Conservation (phyloP, 2,797 vertebrate genomes). For the Sparus aurata region DNA sequence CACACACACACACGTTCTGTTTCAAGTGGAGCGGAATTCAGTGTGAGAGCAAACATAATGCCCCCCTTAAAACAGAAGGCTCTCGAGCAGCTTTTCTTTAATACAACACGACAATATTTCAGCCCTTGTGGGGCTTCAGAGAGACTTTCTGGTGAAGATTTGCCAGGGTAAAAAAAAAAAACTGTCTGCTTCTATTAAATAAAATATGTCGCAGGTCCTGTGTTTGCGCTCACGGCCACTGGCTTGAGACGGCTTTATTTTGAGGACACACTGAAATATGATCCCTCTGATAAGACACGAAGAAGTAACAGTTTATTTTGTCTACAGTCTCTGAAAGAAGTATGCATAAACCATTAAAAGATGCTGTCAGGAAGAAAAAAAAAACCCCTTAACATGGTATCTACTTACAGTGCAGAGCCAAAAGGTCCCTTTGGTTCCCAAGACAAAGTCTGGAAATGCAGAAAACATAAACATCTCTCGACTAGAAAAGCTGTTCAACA, state of each 20-base stretch:
- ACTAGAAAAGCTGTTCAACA: constrained; percentile 11
- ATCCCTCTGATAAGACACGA: constrained; percentile 44
- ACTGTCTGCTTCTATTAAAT: constrained; percentile 52
- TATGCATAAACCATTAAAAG: constrained; percentile 11
- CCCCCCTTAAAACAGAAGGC: constrained; percentile 21
- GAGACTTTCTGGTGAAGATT: constrained; percentile 32
- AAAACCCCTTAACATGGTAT: constrained; percentile 9
- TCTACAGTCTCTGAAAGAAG: constrained; percentile 22
- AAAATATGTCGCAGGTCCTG: constrained; percentile 46
- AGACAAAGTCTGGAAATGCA: constrained; percentile 42
- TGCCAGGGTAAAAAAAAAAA: constrained; percentile 37
- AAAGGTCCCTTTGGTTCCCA: constrained; percentile 52
- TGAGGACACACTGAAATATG: constrained; percentile 44
- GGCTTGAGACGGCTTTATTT: constrained; percentile 44
- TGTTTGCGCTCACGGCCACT: constrained; percentile 32
- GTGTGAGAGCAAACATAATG: constrained; percentile 35
- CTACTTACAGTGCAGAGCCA: constrained; percentile 30
- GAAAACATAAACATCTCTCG: constrained; percentile 31
- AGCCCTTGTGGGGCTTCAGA: constrained; percentile 38
- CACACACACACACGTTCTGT: not conserved
- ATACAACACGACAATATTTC: constrained; percentile 51
- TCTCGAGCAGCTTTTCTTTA: constrained; percentile 50
- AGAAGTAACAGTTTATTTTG: constrained; percentile 15
- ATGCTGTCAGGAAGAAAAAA: not conserved
- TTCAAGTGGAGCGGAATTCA: constrained; percentile 41